These are phyloP conservation scores for Rhea pennata DNA, from an alignment of 2,113 vertebrate species.

Conservation along the genomic window DNA sequence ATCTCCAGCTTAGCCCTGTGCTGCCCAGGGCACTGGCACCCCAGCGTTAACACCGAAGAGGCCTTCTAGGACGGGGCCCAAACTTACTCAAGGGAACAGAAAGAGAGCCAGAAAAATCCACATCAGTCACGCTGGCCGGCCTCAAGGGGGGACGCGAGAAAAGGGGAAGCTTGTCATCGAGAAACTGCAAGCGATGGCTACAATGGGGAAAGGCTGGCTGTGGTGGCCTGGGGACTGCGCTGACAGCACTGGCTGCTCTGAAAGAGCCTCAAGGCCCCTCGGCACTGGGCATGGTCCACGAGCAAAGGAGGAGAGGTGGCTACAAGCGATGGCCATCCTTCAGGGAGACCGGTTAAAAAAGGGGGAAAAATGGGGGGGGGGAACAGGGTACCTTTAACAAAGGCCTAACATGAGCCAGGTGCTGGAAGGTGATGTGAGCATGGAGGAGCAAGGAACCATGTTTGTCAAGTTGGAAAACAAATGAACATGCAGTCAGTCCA, in stretches of 20 bases:
- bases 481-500: neutral
- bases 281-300: neutral
- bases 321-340: neutral
- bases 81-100: neutral
- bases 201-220: neutral
- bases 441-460: neutral
- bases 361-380: neutral
- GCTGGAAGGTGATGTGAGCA: neutral
- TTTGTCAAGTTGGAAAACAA: neutral
- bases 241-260: neutral
- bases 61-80: neutral
- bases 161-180: neutral
- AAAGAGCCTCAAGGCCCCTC: neutral
- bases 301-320: fast-evolving
- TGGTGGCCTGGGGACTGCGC: fast-evolving
- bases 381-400: neutral
- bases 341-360: neutral
- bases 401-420: neutral
- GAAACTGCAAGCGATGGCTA: neutral
- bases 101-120: neutral
- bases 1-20: neutral
- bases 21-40: neutral
- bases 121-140: neutral
- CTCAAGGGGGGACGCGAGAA: neutral
- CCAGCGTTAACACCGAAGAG: neutral